These are phyloP conservation scores for Cepphus grylle DNA, from an alignment of 2,113 vertebrate genomes.

Conservation along the genomic window DNA sequence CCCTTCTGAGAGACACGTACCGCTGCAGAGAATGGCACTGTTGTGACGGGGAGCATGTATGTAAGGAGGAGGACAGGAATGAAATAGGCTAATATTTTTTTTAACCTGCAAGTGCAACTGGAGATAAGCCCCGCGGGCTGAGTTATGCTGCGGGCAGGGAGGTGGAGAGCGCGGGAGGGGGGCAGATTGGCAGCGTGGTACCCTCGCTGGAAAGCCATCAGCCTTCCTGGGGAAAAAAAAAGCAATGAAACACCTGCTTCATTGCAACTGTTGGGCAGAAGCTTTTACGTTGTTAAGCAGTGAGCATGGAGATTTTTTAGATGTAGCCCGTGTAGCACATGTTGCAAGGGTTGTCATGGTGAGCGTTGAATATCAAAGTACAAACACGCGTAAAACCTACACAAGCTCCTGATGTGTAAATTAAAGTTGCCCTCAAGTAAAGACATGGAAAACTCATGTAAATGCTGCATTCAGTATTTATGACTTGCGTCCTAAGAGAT, in stretches of 20 bases:
- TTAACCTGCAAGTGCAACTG: neutral
- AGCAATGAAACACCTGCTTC: neutral
- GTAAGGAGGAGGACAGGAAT: neutral
- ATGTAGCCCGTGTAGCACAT: fast-evolving
- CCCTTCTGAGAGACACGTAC: fast-evolving
- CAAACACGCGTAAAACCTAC: neutral
- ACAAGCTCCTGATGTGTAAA: neutral
- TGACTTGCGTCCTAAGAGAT: neutral
- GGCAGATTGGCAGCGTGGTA: neutral
- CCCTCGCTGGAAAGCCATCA: neutral
- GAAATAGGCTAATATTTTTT: fast-evolving
- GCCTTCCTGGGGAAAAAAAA: neutral
- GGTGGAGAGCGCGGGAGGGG: fast-evolving
- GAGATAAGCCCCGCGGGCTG: fast-evolving
- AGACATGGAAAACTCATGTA: neutral
- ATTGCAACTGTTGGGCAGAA: neutral
- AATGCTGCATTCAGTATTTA: neutral
- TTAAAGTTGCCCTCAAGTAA: neutral
- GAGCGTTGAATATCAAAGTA: neutral
- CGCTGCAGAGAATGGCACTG: fast-evolving
- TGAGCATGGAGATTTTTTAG: neutral
- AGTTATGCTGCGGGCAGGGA: neutral
- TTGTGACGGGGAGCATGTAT: fast-evolving
- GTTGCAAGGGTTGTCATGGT: neutral
- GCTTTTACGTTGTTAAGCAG: neutral